Evolutionary conservation across 2,113 vertebrate genomes (phyloP).

Genomic region (Datnioides undecimradiatus): DNA sequence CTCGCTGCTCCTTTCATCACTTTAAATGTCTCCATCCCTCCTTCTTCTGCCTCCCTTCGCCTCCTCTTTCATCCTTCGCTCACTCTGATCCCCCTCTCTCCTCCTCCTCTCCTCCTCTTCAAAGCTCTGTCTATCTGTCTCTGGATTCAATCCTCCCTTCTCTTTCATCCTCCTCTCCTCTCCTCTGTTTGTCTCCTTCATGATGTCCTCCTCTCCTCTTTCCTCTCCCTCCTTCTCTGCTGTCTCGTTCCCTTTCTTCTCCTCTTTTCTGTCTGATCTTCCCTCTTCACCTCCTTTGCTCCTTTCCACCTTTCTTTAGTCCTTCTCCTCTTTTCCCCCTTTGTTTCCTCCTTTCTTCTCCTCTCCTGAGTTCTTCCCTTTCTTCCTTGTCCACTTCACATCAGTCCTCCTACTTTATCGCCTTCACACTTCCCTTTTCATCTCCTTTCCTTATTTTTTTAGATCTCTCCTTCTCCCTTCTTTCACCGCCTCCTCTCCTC

Average conservation of each 20-base stretch:
- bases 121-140: slow-evolving; percentile 47
- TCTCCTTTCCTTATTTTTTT: too few relatives aligned
- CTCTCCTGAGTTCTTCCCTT: not conserved
- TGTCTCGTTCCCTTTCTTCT: not conserved
- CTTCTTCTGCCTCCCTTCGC: not conserved
- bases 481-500: too few relatives aligned
- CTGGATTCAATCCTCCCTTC: slow-evolving; percentile 44
- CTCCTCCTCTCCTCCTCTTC: slow-evolving; percentile 21
- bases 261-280: slow-evolving; percentile 15
- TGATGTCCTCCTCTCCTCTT: not conserved
- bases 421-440: not conserved
- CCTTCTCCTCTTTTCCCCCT: not conserved
- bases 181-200: too few relatives aligned
- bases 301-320: too few relatives aligned
- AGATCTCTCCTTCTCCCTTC: too few relatives aligned
- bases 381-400: not conserved
- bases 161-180: slow-evolving; percentile 33
- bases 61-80: slow-evolving; percentile 33
- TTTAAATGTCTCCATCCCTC: not conserved
- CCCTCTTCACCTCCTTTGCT: slow-evolving; percentile 1
- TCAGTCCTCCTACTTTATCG: not conserved
- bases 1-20: slow-evolving; percentile 25
- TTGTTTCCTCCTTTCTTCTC: not conserved
- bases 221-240: too few relatives aligned
- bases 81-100: slow-evolving; percentile 17